Evolutionary conservation across 2,888 invertebrate species (phyloP).

Genomic region (Prosapia bicincta): DNA sequence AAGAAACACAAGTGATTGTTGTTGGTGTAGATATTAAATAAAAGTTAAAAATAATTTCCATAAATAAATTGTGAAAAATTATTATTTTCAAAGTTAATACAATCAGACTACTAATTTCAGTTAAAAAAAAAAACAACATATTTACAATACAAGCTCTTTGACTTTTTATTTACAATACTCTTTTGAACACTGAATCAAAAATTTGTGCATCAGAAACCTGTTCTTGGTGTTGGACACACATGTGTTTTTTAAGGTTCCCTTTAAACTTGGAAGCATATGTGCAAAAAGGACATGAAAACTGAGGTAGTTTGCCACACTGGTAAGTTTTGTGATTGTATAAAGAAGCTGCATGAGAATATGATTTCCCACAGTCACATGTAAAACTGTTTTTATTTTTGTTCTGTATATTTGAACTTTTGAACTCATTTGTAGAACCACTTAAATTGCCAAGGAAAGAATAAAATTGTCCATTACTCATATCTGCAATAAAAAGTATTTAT

Average conservation of each 20-base stretch:
- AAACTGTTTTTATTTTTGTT: conserved; percentile 7
- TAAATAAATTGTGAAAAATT: no score
- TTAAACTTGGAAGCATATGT: conserved; percentile 38
- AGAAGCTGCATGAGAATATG: conserved; percentile 43
- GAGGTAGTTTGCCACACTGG: conserved; percentile 45
- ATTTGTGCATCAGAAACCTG: no score
- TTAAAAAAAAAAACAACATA: no score
- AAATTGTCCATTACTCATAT: neutral
- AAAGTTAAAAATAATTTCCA: no score
- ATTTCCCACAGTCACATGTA: conserved; percentile 39
- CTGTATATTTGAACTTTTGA: neutral
- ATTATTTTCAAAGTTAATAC: no score
- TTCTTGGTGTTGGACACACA: conserved; percentile 29
- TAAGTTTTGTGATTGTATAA: conserved; percentile 41
- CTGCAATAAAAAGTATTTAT: neutral
- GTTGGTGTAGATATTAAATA: no score
- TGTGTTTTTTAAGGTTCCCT: conserved; percentile 28
- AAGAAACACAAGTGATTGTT: no score
- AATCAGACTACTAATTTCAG: no score
- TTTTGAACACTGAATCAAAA: no score
- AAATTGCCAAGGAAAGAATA: neutral
- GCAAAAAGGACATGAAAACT: conserved; percentile 45
- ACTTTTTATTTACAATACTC: neutral
- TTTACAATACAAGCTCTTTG: neutral
- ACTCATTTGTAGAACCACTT: neutral